phyloP scores from a whole-genome alignment of 2,113 vertebrate genomes.

The Plecturocebus donacophilus region DNA sequence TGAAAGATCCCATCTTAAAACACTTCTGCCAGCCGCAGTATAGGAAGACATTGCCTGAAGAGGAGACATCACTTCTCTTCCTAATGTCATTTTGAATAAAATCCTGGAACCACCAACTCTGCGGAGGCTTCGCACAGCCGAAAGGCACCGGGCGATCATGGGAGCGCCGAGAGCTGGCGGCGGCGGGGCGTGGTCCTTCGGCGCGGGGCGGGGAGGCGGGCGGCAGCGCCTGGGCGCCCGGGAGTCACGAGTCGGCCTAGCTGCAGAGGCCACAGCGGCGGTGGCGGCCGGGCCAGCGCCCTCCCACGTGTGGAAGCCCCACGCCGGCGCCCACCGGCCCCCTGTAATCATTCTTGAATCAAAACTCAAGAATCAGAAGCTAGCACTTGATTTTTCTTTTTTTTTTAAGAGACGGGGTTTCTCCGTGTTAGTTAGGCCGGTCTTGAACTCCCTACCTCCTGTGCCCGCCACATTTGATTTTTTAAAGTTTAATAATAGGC shows the following conservation, averaged over 20 bases:
- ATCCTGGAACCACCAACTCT: constrained; percentile 77
- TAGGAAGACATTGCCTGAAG: constrained; percentile 81
- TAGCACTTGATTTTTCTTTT: too few relatives aligned
- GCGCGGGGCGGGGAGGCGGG: background rate
- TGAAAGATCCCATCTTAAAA: constrained; percentile 92
- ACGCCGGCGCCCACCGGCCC: background rate
- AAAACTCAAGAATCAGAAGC: too few relatives aligned
- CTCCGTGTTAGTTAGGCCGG: too few relatives aligned
- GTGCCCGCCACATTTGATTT: too few relatives aligned
- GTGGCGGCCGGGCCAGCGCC: background rate
- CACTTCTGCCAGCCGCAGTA: constrained; percentile 76
- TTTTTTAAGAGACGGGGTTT: too few relatives aligned
- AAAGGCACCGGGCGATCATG: constrained; percentile 77
- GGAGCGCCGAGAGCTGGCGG: constrained; percentile 35
- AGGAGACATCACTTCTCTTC: constrained; percentile 76
- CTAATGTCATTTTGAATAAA: constrained; percentile 90
- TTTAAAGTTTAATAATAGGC: too few relatives aligned
- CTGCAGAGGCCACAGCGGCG: accelerated
- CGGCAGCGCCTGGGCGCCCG: background rate
- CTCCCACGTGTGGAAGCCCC: constrained; percentile 73
- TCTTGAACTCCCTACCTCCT: too few relatives aligned
- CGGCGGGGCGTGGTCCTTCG: background rate
- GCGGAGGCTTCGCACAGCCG: constrained; percentile 72
- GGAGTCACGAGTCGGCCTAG: background rate
- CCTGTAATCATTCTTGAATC: too few relatives aligned